phyloP scores from a whole-genome alignment of 2,888 invertebrate species.

The Ophonus ardosiacus region DNA sequence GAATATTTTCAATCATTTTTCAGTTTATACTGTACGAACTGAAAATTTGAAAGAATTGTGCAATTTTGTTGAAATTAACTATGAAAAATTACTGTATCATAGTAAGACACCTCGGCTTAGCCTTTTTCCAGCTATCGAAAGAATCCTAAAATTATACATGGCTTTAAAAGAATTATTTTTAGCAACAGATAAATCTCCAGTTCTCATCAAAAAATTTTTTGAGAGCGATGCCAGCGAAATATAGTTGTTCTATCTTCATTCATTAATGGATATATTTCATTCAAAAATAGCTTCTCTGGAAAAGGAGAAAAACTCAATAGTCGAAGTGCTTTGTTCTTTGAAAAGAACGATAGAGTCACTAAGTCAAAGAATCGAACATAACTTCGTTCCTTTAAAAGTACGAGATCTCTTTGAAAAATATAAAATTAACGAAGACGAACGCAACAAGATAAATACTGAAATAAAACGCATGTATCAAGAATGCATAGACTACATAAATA shows the following conservation, averaged over 20 bases:
- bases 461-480: too few species aligned
- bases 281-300: neutral
- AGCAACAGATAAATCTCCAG: neutral
- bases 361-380: neutral
- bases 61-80: neutral
- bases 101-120: neutral
- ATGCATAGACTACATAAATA: too few species aligned
- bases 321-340: neutral
- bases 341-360: neutral
- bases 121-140: neutral
- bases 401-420: too few species aligned
- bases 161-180: neutral
- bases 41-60: neutral
- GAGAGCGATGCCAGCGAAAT: neutral
- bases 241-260: too few species aligned
- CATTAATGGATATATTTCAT: neutral
- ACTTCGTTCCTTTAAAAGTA: too few species aligned
- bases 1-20: neutral
- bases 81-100: neutral
- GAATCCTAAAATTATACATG: neutral
- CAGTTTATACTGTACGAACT: neutral
- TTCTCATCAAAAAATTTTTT: neutral
- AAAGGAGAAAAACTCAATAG: too few species aligned
- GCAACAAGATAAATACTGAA: too few species aligned
- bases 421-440: too few species aligned